Percentiles rank a stretch among this genome's conserved stretches.
Evolutionary conservation across 2,888 invertebrate genomes (phyloP).

Genomic region (Machimus rusticus): DNA sequence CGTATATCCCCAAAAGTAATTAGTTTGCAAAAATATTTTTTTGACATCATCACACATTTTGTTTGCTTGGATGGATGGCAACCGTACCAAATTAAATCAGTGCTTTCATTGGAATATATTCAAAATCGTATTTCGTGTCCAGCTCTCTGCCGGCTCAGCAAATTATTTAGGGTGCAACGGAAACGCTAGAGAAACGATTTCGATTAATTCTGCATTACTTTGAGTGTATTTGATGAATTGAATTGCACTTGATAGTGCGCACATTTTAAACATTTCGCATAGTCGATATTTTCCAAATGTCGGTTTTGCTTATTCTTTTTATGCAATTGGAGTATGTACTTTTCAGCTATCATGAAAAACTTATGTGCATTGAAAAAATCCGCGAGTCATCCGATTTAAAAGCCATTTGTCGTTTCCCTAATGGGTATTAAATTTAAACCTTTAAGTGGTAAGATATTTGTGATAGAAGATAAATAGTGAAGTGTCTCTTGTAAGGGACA

Average conservation of each 20-base stretch:
- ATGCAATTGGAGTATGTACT: too few relatives aligned
- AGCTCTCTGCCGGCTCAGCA: not conserved
- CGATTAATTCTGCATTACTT: not conserved
- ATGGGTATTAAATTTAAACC: too few relatives aligned
- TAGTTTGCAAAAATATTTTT: not conserved
- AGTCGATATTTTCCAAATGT: not conserved
- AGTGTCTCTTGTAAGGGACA: too few relatives aligned
- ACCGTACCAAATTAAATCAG: not conserved
- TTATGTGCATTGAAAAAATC: not conserved
- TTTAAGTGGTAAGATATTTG: too few relatives aligned
- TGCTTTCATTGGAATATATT: not conserved
- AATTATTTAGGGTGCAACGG: not conserved
- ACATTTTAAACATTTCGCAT: not conserved
- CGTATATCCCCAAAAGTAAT: not conserved
- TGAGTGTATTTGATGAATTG: not conserved
- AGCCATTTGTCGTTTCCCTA: too few relatives aligned
- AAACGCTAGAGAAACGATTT: constrained; percentile 1
- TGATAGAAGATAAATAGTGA: too few relatives aligned
- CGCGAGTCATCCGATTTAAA: too few relatives aligned
- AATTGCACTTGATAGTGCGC: not conserved
- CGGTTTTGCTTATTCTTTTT: not conserved
- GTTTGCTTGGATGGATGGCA: not conserved
- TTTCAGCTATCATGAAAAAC: not conserved
- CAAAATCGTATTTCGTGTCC: not conserved
- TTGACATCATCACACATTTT: not conserved